A percentile compares a stretch with the other conserved stretches of the same genome.
Conservation (phyloP, 2,888 invertebrate genomes). For the Melipona bicolor region DNA sequence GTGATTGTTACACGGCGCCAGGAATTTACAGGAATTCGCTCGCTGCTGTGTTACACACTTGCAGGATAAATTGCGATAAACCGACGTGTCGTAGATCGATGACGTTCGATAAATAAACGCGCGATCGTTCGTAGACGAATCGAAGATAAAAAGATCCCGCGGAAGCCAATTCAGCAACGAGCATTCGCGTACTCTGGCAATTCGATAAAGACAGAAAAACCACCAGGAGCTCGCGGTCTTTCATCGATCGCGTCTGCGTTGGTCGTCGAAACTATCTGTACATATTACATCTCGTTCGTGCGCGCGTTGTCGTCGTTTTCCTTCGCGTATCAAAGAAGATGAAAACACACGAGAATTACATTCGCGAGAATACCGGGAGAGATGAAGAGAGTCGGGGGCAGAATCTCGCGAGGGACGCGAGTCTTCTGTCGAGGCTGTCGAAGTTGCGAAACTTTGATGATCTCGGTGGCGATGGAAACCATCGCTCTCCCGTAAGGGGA, state of each 20-base stretch:
- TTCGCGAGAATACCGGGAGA: neutral
- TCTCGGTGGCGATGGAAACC: constrained; percentile 26
- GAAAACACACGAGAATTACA: neutral
- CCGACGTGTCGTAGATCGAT: no score
- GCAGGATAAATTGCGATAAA: neutral
- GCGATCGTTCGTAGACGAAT: no score
- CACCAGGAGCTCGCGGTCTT: no score
- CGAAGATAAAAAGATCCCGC: no score
- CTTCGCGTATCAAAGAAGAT: constrained; percentile 1
- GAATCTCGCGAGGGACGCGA: constrained; percentile 8
- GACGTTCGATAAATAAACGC: no score
- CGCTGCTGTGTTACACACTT: neutral
- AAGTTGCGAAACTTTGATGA: constrained; percentile 36
- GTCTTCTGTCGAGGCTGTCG: constrained; percentile 5
- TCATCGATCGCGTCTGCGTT: neutral
- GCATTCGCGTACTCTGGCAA: no score
- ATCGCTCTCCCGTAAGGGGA: constrained; percentile 9
- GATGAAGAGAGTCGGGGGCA: neutral
- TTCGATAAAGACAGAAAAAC: no score
- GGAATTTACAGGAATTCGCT: neutral
- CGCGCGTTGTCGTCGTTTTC: neutral
- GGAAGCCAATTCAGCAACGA: no score
- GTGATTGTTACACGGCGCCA: neutral
- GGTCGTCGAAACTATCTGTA: neutral
- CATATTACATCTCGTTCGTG: neutral